phyloP scores from a whole-genome alignment of 2,888 invertebrate genomes.

The Microdon myrmicae region DNA sequence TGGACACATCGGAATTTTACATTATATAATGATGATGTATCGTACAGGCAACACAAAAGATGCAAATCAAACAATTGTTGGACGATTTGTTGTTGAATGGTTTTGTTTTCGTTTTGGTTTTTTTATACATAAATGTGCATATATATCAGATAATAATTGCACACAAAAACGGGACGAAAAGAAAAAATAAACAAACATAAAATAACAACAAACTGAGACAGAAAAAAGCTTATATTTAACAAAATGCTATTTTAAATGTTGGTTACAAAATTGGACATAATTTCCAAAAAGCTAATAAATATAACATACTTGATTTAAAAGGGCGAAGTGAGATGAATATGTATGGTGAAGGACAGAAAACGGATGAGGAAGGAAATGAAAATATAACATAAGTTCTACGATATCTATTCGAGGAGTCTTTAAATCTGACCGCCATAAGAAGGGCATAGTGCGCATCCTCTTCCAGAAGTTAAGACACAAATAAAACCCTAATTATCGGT shows the following conservation, averaged over 20 bases:
- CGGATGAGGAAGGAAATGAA: too few species aligned
- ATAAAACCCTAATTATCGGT: too few species aligned
- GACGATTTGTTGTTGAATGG: conserved; percentile 26
- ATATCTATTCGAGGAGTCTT: too few species aligned
- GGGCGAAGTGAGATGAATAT: conserved; percentile 35
- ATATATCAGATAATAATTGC: conserved; percentile 37
- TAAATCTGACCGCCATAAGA: too few species aligned
- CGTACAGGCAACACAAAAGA: conserved; percentile 12
- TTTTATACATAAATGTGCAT: conserved; percentile 26
- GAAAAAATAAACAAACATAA: conserved; percentile 39
- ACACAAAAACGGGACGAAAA: conserved; percentile 40
- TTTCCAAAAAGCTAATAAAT: conserved; percentile 23
- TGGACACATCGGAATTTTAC: conserved; percentile 1
- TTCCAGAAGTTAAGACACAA: too few species aligned
- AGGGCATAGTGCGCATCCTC: too few species aligned
- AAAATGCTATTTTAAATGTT: conserved; percentile 7
- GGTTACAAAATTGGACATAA: too few species aligned
- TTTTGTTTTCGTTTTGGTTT: too few species aligned
- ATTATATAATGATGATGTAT: not conserved
- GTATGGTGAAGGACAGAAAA: conserved; percentile 23
- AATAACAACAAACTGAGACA: conserved; percentile 42
- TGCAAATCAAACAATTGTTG: conserved; percentile 27
- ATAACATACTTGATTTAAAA: conserved; percentile 23
- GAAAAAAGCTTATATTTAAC: conserved; percentile 28
- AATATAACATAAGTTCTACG: too few species aligned